Base-by-base conservation (phyloP, 2,113 vertebrate species). In the Tichodroma muraria region DNA sequence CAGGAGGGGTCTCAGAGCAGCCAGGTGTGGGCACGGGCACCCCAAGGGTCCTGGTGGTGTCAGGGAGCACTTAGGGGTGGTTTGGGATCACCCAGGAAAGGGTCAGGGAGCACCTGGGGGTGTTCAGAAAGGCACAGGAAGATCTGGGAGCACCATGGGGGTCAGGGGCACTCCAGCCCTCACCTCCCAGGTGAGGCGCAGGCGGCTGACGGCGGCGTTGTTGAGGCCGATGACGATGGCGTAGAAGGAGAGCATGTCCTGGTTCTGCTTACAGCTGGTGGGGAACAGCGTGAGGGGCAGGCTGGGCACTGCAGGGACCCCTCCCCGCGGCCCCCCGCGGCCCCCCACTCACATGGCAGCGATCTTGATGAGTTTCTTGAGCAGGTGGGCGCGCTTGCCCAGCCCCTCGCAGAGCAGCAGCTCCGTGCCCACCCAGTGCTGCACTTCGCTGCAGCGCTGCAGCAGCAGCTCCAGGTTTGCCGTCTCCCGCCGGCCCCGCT, bases 351-450 rank as follows among this genome's bases (percentile, higher is more conserved):
- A 99, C 99, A 99, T 98, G 28, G 99, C 98, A 1, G 99, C 99
- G 17, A 99, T 99, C 98, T 99, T 99, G 98, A 99, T 99, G 96
- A 99, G 99, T 97, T 99, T 99, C 96, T 99, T 99, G 73, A 99
- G 98, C 76, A 99, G 98, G 94, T 99, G 99, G 31, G 98, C 95
- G 6, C 99, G 98, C 95, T 99, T 99, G 8, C 98, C 99, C 60
- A 98, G 98, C 4, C 98, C 98, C 93, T 99, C 99, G 54, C 99
- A 99, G 96, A 99, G 99, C 92, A 99, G 98, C 94, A 99, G 98
- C 97, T 99, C 99, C 0, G 99, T 99, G 97, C 98, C 99, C 40
- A 99, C 99, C 99, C 99, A 99, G 98, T 99, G 99, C 92, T 99
- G 99, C 93, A 99, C 98, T 86, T 99, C 99, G 2, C 99, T 99